These are phyloP conservation scores for Pasiphila rectangulata DNA, from an alignment of 2,888 invertebrate species.

Conservation along the genomic window DNA sequence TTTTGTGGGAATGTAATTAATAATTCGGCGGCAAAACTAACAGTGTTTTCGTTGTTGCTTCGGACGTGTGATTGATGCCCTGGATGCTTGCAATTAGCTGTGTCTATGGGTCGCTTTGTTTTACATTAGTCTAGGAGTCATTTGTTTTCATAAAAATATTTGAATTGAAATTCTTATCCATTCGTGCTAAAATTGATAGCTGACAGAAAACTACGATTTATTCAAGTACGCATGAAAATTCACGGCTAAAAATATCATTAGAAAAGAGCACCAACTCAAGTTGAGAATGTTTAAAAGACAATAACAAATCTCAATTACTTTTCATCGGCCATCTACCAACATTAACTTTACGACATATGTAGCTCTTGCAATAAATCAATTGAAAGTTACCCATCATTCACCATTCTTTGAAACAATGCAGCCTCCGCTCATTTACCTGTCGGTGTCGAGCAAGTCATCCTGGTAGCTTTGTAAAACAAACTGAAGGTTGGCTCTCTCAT, in stretches of 20 bases:
- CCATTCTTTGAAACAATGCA: constrained; percentile 19
- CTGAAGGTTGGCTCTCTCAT: constrained; percentile 18
- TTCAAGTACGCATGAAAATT: too few species aligned
- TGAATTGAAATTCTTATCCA: too few species aligned
- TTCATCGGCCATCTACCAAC: too few species aligned
- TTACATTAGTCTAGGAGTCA: constrained; percentile 19
- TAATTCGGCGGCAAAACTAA: constrained; percentile 82
- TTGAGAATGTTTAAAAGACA: too few species aligned
- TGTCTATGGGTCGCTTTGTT: constrained; percentile 30
- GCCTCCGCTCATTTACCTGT: constrained; percentile 30
- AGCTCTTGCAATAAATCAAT: constrained; percentile 1
- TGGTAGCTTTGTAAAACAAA: constrained; percentile 35
- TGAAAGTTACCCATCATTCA: constrained; percentile 15
- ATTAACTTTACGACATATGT: too few species aligned
- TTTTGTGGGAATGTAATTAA: constrained; percentile 81
- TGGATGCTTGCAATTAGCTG: constrained; percentile 56
- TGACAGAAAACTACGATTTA: too few species aligned
- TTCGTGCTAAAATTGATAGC: too few species aligned
- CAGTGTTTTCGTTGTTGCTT: constrained; percentile 78
- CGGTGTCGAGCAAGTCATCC: constrained; percentile 29
- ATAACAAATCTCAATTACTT: too few species aligned
- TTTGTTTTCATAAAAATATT: constrained; percentile 2
- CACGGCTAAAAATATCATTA: too few species aligned
- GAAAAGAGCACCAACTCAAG: too few species aligned
- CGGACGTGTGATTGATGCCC: constrained; percentile 69